These are phyloP conservation scores for Synanthedon myopaeformis DNA, from an alignment of 2,888 invertebrate genomes.

Conservation along the genomic window DNA sequence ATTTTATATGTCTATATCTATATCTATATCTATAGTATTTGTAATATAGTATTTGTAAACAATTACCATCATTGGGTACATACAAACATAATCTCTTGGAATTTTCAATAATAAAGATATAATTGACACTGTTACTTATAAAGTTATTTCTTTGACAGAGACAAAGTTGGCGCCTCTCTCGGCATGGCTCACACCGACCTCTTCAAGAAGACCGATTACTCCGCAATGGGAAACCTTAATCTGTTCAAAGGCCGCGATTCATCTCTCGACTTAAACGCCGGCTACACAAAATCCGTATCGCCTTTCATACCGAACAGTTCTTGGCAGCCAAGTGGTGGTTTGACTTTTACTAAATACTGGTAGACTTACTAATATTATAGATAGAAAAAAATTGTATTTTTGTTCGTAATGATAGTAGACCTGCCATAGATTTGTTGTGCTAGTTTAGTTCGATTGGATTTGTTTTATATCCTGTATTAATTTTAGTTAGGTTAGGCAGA, in stretches of 20 bases:
- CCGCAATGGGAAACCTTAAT: slow-evolving; percentile 28
- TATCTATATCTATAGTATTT: too few relatives aligned
- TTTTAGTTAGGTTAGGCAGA: too few relatives aligned
- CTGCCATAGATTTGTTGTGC: not conserved
- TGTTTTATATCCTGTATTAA: too few relatives aligned
- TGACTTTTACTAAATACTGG: slow-evolving; percentile 12
- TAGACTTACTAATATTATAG: too few relatives aligned
- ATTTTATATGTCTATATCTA: too few relatives aligned
- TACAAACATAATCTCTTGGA: not conserved
- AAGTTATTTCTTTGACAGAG: slow-evolving; percentile 11
- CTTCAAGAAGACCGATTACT: slow-evolving; percentile 26
- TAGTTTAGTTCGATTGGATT: not conserved
- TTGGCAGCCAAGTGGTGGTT: slow-evolving; percentile 24
- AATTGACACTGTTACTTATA: not conserved
- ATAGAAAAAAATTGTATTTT: too few relatives aligned
- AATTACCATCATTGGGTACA: too few relatives aligned
- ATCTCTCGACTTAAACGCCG: slow-evolving; percentile 33
- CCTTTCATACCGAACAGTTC: slow-evolving; percentile 19
- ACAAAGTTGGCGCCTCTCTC: slow-evolving; percentile 24
- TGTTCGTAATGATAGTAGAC: too few relatives aligned
- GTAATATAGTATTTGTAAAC: too few relatives aligned
- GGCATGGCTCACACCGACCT: slow-evolving; percentile 22
- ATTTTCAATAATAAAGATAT: too few relatives aligned
- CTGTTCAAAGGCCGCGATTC: slow-evolving; percentile 16
- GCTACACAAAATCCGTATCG: slow-evolving; percentile 22